These are phyloP conservation scores for Anthoscopus minutus DNA, from an alignment of 2,113 vertebrate genomes.

Conservation along the genomic window DNA sequence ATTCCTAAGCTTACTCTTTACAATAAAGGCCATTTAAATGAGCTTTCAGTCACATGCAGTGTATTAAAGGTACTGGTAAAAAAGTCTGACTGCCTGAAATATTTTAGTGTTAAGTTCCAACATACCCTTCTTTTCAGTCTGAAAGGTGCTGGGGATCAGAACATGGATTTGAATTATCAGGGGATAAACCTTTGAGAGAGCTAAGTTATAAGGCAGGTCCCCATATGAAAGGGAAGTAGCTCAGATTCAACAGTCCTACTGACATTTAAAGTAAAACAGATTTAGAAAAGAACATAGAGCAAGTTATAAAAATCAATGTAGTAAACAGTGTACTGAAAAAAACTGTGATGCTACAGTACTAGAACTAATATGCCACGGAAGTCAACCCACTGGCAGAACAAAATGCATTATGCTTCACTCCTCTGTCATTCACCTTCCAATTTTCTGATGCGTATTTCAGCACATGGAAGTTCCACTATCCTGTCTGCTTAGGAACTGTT, in stretches of 20 bases:
- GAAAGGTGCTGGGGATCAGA: not conserved
- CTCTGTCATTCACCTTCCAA: not conserved
- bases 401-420: not conserved
- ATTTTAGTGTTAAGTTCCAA: not conserved
- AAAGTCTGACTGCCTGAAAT: not conserved
- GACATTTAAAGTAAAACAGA: not conserved
- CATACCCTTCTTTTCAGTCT: not conserved
- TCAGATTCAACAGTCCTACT: not conserved
- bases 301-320: not conserved
- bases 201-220: not conserved
- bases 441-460: not conserved
- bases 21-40: not conserved
- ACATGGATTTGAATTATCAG: not conserved
- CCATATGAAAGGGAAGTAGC: not conserved
- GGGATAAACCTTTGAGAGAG: not conserved
- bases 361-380: not conserved
- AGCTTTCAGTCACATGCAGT: not conserved
- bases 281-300: not conserved
- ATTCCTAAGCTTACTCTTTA: not conserved
- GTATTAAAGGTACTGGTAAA: not conserved
- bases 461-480: not conserved
- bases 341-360: not conserved
- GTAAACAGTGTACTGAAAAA: not conserved
- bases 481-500: not conserved
- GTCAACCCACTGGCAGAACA: not conserved